Base-by-base conservation (phyloP, 1,140 invertebrate species). In the Holotrichia oblita region DNA sequence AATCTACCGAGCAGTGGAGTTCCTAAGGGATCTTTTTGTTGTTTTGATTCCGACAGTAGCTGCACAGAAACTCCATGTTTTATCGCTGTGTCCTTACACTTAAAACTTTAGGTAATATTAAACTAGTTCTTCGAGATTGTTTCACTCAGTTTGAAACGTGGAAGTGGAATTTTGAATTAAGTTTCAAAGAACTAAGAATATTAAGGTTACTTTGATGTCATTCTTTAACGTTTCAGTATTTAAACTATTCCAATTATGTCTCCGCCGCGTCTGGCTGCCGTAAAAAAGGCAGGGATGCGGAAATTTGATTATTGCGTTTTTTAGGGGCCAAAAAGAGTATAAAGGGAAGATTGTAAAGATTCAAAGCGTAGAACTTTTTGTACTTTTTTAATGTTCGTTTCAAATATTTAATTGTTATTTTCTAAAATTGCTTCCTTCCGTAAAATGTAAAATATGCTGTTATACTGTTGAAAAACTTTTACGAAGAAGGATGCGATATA, bases 121-220 rank as follows among this genome's bases (percentile, higher is more conserved):
- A 64, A 64, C 61, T 64, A 64, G 61, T 64, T 61, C 55, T 3
- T 6, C 2, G 61, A 22, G 61, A 64, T 64, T 64, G 61, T 64
- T 64, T 64, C 61, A 64, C 61, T 64, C 61, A 64, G 61, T 64
- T 64, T 27, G 61, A 27, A 64, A 64, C 61, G 61, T 27, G 6
- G 61, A 20, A 27, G 61, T 27, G 61, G 61, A 64, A 27, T 64
- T 64, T 64, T 64, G 61, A 64, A 64, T 64, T 64, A 64, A 64
- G 61, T 64, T 64, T 64, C 61, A 64, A 64, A 64, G 61, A 64
- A 64, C 61, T 64, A 64, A 22, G 61, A 64, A 64, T 64, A 64
- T 64, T 64, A 64, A 20, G 61, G 61, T 64, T 20, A 64, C 61
- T 64, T 64, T 64, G 61, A 64, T 64, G 61, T 64, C 61, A 59